A percentile compares a stretch with the other conserved stretches of the same genome.
Evolutionary conservation across 2,113 vertebrate genomes (phyloP).

Genomic region (Paramormyrops kingsleyae): DNA sequence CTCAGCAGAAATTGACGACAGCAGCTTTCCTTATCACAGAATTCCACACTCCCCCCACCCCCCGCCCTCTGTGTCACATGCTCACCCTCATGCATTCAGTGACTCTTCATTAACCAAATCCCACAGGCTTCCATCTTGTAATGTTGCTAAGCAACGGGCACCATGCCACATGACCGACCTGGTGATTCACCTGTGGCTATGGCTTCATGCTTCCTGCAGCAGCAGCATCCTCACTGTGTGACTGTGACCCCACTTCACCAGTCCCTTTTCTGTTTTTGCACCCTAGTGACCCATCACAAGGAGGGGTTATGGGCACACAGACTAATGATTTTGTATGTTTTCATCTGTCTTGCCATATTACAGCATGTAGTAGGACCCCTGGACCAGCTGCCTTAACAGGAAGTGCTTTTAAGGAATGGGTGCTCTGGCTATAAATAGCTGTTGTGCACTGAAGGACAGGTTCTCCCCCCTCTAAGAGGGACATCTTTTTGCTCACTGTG

Average conservation of each 20-base stretch:
- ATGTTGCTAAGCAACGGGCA: conserved; percentile 66
- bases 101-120: conserved; percentile 47
- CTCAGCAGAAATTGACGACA: neutral
- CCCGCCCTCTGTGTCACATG: conserved; percentile 20
- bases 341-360: neutral
- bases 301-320: neutral
- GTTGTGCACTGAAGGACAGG: neutral
- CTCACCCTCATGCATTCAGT: conserved; percentile 15
- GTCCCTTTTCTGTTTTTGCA: neutral
- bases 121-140: conserved; percentile 58
- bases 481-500: neutral
- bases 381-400: neutral
- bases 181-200: conserved; percentile 74
- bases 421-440: neutral
- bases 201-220: conserved; percentile 55
- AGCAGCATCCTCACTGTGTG: neutral
- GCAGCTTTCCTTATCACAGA: neutral
- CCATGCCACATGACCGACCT: conserved; percentile 53
- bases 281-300: neutral
- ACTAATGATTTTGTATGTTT: too few relatives aligned
- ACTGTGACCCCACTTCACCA: neutral
- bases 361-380: neutral
- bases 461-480: neutral
- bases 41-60: neutral
- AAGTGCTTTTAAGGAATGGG: neutral